Percentiles rank a stretch among this genome's conserved stretches.
Conservation (phyloP, 2,888 invertebrate species). For the Aquatica leii region DNA sequence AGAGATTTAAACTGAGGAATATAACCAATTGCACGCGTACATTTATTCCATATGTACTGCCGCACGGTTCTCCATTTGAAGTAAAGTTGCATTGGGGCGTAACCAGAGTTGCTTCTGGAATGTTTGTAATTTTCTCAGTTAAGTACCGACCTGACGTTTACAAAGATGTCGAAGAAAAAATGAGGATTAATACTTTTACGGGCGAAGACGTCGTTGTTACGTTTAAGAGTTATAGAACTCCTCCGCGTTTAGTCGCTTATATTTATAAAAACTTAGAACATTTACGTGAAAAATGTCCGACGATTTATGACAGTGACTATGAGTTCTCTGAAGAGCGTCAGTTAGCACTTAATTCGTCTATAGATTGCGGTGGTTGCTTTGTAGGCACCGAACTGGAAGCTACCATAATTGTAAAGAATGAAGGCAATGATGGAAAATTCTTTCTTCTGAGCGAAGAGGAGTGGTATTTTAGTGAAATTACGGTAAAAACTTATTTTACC, state of each 20-base stretch:
- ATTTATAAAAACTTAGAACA: slow-evolving; percentile 43
- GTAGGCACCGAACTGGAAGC: slow-evolving; percentile 54
- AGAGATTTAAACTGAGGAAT: slow-evolving; percentile 49
- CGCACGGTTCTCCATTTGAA: slow-evolving; percentile 50
- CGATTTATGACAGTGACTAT: slow-evolving; percentile 19
- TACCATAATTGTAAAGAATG: slow-evolving; percentile 54
- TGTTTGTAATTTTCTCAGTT: slow-evolving; percentile 54
- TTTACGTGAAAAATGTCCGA: slow-evolving; percentile 12
- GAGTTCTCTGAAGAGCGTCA: slow-evolving; percentile 35
- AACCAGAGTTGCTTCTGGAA: slow-evolving; percentile 57
- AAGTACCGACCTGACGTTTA: slow-evolving; percentile 53
- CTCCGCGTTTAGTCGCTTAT: slow-evolving; percentile 55
- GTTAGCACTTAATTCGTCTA: slow-evolving; percentile 52
- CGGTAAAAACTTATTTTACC: slow-evolving; percentile 46
- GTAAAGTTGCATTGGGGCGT: slow-evolving; percentile 44
- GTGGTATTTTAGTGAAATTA: slow-evolving; percentile 56
- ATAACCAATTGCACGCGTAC: slow-evolving; percentile 48
- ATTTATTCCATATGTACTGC: slow-evolving; percentile 49
- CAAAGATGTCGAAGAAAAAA: slow-evolving; percentile 51
- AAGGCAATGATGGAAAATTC: slow-evolving; percentile 57
- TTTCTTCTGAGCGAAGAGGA: slow-evolving; percentile 60
- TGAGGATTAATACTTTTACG: slow-evolving; percentile 52
- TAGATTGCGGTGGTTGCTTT: slow-evolving; percentile 60
- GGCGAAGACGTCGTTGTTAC: slow-evolving; percentile 50
- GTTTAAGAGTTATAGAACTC: slow-evolving; percentile 52